Conservation (phyloP, 2,888 invertebrate genomes). For the Machimus rusticus region DNA sequence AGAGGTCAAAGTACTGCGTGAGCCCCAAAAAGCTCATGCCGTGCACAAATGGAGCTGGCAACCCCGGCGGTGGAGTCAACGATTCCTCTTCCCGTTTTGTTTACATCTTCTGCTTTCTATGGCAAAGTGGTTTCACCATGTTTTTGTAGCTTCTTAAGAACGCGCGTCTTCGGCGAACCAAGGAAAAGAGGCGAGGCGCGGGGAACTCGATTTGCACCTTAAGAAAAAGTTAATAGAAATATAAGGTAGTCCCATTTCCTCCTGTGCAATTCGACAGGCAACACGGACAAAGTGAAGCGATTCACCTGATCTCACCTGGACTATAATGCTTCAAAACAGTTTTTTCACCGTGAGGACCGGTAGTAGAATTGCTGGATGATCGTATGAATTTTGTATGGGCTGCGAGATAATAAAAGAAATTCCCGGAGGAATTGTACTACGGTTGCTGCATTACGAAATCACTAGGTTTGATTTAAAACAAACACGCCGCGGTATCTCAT, state of each 20-base stretch:
- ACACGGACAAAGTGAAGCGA: neutral
- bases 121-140: neutral
- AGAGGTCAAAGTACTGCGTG: neutral
- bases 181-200: neutral
- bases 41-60: neutral
- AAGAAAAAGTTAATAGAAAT: neutral
- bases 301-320: neutral
- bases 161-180: neutral
- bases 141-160: neutral
- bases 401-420: neutral
- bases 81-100: constrained; percentile 21
- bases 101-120: constrained; percentile 21
- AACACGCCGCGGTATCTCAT: neutral
- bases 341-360: neutral
- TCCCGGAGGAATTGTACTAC: neutral
- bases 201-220: neutral
- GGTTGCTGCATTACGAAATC: neutral
- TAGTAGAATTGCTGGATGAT: neutral
- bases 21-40: neutral
- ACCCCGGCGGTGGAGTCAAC: neutral
- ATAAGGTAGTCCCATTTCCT: neutral
- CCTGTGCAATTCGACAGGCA: neutral
- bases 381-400: neutral
- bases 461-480: neutral
- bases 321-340: neutral